Percentiles rank a stretch among this genome's conserved stretches.
phyloP scores from a whole-genome alignment of 2,113 vertebrate species.

The Apteryx mantelli region DNA sequence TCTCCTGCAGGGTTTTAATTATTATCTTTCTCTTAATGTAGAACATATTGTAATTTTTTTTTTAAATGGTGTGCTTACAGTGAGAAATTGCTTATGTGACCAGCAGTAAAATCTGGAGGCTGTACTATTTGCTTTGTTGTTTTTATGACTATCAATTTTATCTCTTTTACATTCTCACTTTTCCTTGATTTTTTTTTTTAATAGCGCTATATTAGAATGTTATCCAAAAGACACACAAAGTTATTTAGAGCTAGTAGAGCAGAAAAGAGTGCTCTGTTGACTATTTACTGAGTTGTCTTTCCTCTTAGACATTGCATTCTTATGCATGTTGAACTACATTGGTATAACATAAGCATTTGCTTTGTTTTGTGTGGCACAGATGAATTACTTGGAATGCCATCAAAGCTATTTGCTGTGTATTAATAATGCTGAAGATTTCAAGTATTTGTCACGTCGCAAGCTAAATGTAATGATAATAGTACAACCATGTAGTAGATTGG shows the following conservation, averaged over 20 bases:
- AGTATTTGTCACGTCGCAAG: conserved; percentile 46
- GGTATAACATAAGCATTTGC: not conserved
- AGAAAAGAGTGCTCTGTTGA: not conserved
- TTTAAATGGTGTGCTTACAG: not conserved
- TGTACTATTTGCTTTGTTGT: not conserved
- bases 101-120: not conserved
- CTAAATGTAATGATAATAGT: conserved; percentile 4
- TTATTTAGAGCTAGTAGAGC: not conserved
- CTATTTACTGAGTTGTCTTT: not conserved
- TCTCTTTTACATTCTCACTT: not conserved
- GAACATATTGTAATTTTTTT: not conserved
- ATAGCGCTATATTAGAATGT: not conserved
- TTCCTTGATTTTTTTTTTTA: not conserved
- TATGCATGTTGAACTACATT: not conserved
- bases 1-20: not conserved
- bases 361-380: conserved; percentile 15
- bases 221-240: not conserved
- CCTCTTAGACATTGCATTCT: not conserved
- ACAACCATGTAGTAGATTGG: not conserved
- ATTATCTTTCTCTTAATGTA: not conserved
- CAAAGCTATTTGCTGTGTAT: conserved; percentile 21
- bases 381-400: conserved; percentile 57
- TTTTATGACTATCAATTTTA: not conserved
- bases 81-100: not conserved
- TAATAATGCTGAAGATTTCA: conserved; percentile 48